phyloP scores from a whole-genome alignment of 2,797 vertebrate species.

The Xenops minutus region DNA sequence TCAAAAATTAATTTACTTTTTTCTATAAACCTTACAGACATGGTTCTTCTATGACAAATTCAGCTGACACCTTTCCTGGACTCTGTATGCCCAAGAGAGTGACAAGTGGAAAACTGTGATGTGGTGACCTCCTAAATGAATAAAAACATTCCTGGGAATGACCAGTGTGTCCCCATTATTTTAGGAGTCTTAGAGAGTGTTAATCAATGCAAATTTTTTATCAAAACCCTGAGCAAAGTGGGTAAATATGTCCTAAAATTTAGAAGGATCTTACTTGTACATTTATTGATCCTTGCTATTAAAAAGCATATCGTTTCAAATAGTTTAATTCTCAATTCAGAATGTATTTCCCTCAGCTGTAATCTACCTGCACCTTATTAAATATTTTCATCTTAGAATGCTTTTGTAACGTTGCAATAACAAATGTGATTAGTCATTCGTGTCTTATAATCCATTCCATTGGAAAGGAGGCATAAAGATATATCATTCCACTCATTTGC shows the following conservation, averaged over 20 bases:
- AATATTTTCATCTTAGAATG: neutral
- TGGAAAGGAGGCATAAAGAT: neutral
- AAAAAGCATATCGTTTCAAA: neutral
- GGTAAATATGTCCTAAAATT: neutral
- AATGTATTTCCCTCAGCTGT: neutral
- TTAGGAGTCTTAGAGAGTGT: neutral
- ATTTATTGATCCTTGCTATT: neutral
- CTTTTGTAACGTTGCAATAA: neutral
- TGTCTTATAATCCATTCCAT: neutral
- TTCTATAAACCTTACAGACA: neutral
- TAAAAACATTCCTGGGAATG: neutral
- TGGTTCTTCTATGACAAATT: neutral
- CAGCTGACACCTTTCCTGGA: neutral
- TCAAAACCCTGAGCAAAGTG: neutral
- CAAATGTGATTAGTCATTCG: neutral
- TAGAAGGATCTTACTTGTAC: neutral
- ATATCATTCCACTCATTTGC: neutral
- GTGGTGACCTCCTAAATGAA: fast-evolving
- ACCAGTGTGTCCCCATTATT: neutral
- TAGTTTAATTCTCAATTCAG: neutral
- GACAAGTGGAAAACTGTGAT: neutral
- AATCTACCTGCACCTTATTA: neutral
- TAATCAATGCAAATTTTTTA: neutral
- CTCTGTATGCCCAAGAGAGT: neutral
- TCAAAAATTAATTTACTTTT: neutral